Base-by-base conservation (phyloP, 2,113 vertebrate species). In the Salvelinus alpinus region DNA sequence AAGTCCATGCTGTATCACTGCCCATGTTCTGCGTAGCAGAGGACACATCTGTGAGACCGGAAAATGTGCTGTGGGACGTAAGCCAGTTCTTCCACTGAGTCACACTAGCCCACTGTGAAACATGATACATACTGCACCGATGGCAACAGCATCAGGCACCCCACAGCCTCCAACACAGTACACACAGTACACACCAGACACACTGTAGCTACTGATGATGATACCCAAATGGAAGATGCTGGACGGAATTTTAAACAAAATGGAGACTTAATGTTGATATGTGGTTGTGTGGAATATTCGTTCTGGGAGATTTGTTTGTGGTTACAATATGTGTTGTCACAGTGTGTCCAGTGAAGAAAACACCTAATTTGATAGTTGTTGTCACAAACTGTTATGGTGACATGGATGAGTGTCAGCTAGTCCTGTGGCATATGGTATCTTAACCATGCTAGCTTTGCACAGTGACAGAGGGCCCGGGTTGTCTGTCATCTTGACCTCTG, bases 61-160 rank as follows among this genome's bases (percentile, higher is more conserved):
- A 88, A 89, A 88, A 89, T 82, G 81, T 82, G 76, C 82, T 76
- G 71, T 72, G 31, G 82, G 85, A 88, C 75, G 60, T 13, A 11
- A 80, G 87, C 88, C 89, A 90, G 84, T 64, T 76, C 80, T 70
- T 81, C 73, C 75, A 82, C 85, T 88, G 87, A 90, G 83, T 91
- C 86, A 90, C 68, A 77, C 77, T 84, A 86, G 80, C 78, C 79
- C 64, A 77, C 82, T 86, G 88, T 88, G 88, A 87, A 90, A 92
- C 82, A 76, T 86, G 88, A 91, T 86, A 86, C 64, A 81, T 68
- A 74, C 77, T 72, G 76, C 80, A 77, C 76, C 90, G 89, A 89
- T 89, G 82, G 69, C 67, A 75, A 83, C 54, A 79, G 70, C 76
- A 79, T 11, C 38, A 12, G 9, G 38, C 38, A 44, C 80, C 75